These are phyloP conservation scores for Calephelis perditalis DNA, from an alignment of 2,888 invertebrate genomes.

Conservation along the genomic window DNA sequence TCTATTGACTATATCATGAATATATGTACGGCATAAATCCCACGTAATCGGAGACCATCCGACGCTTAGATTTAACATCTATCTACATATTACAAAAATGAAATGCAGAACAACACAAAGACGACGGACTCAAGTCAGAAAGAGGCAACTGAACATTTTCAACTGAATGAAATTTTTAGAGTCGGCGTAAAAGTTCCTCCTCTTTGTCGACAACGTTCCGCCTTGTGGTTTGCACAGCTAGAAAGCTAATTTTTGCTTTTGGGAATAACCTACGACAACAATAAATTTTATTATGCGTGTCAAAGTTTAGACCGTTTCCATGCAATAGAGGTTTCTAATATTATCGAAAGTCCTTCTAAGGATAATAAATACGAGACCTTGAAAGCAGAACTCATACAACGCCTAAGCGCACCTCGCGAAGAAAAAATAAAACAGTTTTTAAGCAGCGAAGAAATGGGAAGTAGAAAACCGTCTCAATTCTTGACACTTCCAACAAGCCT, in stretches of 20 bases:
- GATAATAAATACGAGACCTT: constrained; percentile 13
- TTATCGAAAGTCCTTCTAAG: too few relatives aligned
- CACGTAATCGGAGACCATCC: too few relatives aligned
- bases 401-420: constrained; percentile 25
- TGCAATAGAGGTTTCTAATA: too few relatives aligned
- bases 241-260: background rate
- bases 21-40: too few relatives aligned
- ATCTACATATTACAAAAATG: background rate
- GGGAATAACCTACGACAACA: background rate
- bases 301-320: too few relatives aligned
- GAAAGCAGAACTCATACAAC: constrained; percentile 28
- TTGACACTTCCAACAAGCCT: constrained; percentile 22
- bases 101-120: background rate
- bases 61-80: too few relatives aligned
- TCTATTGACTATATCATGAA: too few relatives aligned
- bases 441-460: constrained; percentile 25
- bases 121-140: background rate
- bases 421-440: constrained; percentile 26
- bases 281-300: too few relatives aligned
- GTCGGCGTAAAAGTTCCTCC: background rate
- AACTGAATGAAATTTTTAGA: background rate
- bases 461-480: constrained; percentile 28
- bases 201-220: background rate
- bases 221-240: background rate
- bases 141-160: background rate